Conservation (phyloP, 1,140 invertebrate genomes). For the Drosophila nikananu region DNA sequence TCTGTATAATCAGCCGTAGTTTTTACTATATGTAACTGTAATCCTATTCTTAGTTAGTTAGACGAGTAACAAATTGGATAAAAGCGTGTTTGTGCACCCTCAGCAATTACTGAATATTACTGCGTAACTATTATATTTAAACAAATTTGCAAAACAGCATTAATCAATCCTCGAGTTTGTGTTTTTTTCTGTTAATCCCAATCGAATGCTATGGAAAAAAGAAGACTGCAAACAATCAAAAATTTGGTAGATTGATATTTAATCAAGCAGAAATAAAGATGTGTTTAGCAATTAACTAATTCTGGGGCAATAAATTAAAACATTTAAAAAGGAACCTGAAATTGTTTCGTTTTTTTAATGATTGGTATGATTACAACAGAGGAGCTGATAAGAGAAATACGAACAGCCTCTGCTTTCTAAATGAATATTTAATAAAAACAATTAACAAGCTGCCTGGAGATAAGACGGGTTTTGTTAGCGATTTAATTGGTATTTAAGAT, state of each 20-base stretch:
- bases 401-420: neutral
- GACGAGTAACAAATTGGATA: constrained; percentile 50
- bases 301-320: constrained; percentile 36
- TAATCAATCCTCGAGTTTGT: constrained; percentile 22
- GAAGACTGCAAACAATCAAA: constrained; percentile 51
- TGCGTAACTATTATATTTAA: constrained; percentile 33
- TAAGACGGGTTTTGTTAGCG: neutral
- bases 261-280: constrained; percentile 13
- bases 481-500: constrained; percentile 1
- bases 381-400: neutral
- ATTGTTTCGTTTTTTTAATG: neutral
- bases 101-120: constrained; percentile 45
- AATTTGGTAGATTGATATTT: constrained; percentile 15
- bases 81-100: constrained; percentile 25
- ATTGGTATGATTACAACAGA: neutral
- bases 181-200: constrained; percentile 20
- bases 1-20: constrained; percentile 10
- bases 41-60: constrained; percentile 47
- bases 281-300: constrained; percentile 30
- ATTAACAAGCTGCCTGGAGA: neutral
- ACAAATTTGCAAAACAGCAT: constrained; percentile 25
- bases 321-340: neutral
- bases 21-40: constrained; percentile 23
- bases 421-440: neutral
- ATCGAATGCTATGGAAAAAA: constrained; percentile 34